Conservation (phyloP, 2,888 invertebrate genomes). For the Limnephilus lunatus region DNA sequence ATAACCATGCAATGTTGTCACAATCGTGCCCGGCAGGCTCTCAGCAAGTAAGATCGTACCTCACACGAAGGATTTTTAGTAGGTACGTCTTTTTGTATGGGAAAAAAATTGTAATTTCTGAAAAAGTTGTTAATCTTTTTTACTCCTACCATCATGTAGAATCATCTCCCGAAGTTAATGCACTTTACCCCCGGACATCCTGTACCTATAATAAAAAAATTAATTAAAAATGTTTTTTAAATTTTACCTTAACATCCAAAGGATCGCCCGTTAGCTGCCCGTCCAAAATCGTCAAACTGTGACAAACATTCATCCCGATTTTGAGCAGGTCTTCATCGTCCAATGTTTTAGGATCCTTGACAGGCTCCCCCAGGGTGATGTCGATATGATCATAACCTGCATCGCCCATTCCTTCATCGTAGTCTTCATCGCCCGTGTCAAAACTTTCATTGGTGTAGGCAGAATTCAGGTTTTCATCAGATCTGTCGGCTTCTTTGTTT, state of each 20-base stretch:
- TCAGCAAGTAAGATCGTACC: too few species aligned
- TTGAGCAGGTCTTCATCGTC: slow-evolving; percentile 78
- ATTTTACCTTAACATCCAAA: slow-evolving; percentile 88
- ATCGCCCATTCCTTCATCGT: slow-evolving; percentile 67
- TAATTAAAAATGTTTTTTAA: neutral
- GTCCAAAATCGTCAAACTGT: slow-evolving; percentile 88
- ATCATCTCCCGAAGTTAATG: too few species aligned
- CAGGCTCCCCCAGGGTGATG: slow-evolving; percentile 68
- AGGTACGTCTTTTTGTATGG: too few species aligned
- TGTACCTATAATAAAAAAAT: too few species aligned
- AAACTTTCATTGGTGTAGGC: neutral
- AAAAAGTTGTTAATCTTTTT: too few species aligned
- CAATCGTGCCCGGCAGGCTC: too few species aligned
- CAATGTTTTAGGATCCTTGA: slow-evolving; percentile 74
- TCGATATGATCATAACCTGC: slow-evolving; percentile 36
- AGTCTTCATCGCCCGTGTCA: slow-evolving; percentile 65
- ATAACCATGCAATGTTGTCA: too few species aligned
- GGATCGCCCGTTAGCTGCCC: slow-evolving; percentile 95
- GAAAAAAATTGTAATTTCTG: too few species aligned
- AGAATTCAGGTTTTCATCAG: slow-evolving; percentile 59
- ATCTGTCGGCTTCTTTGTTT: neutral
- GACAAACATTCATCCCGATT: slow-evolving; percentile 93
- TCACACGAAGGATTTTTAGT: too few species aligned
- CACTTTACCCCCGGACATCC: too few species aligned
- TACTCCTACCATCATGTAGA: too few species aligned